Conservation (phyloP, 2,888 invertebrate species). For the Odontothrips loti region DNA sequence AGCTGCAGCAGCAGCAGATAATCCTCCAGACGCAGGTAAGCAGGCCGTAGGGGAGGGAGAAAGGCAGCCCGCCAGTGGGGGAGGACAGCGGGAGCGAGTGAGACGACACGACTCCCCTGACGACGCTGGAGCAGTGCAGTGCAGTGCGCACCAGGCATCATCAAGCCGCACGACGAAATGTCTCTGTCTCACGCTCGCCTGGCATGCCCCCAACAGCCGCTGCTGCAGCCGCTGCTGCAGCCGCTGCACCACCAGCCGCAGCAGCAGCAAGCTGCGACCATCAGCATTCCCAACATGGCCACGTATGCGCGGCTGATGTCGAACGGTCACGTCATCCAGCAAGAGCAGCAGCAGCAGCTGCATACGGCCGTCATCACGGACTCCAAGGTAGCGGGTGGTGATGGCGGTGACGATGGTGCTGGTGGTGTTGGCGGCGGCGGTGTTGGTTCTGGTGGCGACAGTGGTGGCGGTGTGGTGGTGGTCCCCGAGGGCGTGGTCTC, state of each 20-base stretch:
- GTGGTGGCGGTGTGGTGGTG: constrained; percentile 43
- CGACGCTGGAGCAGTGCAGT: not conserved
- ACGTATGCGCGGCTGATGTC: not conserved
- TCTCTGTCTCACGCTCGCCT: constrained; percentile 10
- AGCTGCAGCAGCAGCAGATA: not conserved
- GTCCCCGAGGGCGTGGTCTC: not conserved
- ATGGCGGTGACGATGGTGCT: not conserved
- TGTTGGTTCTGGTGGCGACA: constrained; percentile 43
- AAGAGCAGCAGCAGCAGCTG: not conserved
- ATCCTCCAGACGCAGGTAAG: constrained; percentile 24
- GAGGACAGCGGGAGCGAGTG: not conserved
- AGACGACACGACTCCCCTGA: not conserved
- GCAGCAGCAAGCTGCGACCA: not conserved
- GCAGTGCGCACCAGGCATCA: not conserved
- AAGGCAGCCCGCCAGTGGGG: not conserved
- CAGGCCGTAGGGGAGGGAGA: constrained; percentile 15
- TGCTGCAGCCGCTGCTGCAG: not conserved
- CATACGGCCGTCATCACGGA: not conserved
- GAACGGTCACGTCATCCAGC: not conserved
- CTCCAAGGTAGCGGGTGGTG: constrained; percentile 6
- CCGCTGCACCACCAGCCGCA: not conserved
- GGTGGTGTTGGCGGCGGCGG: not conserved
- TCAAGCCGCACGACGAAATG: not conserved
- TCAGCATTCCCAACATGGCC: constrained; percentile 3
- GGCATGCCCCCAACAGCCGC: constrained; percentile 15